Evolutionary conservation across 2,113 vertebrate genomes (phyloP), one percentile per base, ranked within the genome.

Genomic region (Chloropsis hardwickii): DNA sequence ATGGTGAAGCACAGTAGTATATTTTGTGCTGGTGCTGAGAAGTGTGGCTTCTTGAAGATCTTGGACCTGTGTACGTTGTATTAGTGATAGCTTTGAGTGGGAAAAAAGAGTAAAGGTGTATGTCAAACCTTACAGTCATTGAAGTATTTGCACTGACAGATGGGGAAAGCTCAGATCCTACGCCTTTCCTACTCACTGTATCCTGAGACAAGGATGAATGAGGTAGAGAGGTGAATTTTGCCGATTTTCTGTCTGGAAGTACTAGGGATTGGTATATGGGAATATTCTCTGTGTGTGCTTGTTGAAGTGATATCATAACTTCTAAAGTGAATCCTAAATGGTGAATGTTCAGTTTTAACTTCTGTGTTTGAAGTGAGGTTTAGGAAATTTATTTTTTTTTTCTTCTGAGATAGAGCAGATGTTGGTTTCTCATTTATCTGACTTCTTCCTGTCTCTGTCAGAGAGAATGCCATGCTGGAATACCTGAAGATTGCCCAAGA

Each of bases 401-500:
- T 51, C 28, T 77, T 61, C 37, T 48, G 60, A 67, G 14, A 16
- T 48, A 54, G 27, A 48, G 23, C 3, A 8, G 23, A 29, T 56
- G n/a, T 53, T 71, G 56, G 8, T 84, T 73, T 40, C 35, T 74
- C 12, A 47, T 85, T 56, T 74, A 48, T 40, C 19, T 48, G 29
- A 13, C 5, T 86, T 24, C 53, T 70, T 74, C 19, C 11, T 79
- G 7, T 76, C 31, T 86, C 50, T 33, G 51, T 33, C 70, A 99
- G 99, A 92, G 99, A 99, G 94, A 99, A 97, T 12, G 98, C 99
- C 12, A 99, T 99, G 98, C 61, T 99, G 95, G 99, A 99, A 95
- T 99, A 99, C 90, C 97, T 99, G 97, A 99, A 99, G 98, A 99
- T 99, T 25, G 99, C 99, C 39, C 99, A 99, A 96, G 99, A 99